phyloP scores from a whole-genome alignment of 2,888 invertebrate species.

The Anarsia innoxiella region DNA sequence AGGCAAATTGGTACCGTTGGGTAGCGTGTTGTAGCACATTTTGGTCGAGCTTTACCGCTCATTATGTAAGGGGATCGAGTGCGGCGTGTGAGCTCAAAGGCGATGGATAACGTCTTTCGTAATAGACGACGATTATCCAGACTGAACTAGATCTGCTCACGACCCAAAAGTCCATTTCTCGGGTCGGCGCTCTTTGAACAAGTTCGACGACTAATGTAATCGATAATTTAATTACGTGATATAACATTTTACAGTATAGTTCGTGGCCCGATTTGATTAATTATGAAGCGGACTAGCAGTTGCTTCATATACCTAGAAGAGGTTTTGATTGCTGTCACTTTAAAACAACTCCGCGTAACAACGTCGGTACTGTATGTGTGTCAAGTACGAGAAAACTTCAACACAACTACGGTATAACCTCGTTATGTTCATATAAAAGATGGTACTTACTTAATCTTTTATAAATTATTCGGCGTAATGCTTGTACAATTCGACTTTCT shows the following conservation, averaged over 20 bases:
- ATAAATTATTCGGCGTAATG: conserved; percentile 11
- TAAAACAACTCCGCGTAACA: too few relatives aligned
- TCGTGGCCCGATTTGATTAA: conserved; percentile 10
- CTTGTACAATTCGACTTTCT: conserved; percentile 19
- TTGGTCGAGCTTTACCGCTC: conserved; percentile 28
- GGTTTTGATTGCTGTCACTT: background rate
- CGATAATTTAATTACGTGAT: conserved; percentile 29
- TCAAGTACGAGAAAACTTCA: conserved; percentile 6
- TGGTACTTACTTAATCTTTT: conserved; percentile 9
- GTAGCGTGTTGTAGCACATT: conserved; percentile 7
- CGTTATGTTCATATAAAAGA: conserved; percentile 2
- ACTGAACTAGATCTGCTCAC: conserved; percentile 41
- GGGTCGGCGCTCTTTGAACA: conserved; percentile 19
- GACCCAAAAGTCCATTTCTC: conserved; percentile 38
- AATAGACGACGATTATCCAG: conserved; percentile 44
- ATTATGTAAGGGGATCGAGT: conserved; percentile 40
- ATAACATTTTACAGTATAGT: conserved; percentile 21
- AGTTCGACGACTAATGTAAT: conserved; percentile 18
- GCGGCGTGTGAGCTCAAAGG: background rate
- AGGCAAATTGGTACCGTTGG: conserved; percentile 29
- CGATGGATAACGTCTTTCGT: conserved; percentile 30
- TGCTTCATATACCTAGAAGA: background rate
- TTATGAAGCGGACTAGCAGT: conserved; percentile 1
- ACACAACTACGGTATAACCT: conserved; percentile 5
- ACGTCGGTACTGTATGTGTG: conserved; percentile 1